Percentiles rank a stretch among this genome's conserved stretches.
Conservation (phyloP, 2,113 vertebrate species). For the Maccullochella peelii region DNA sequence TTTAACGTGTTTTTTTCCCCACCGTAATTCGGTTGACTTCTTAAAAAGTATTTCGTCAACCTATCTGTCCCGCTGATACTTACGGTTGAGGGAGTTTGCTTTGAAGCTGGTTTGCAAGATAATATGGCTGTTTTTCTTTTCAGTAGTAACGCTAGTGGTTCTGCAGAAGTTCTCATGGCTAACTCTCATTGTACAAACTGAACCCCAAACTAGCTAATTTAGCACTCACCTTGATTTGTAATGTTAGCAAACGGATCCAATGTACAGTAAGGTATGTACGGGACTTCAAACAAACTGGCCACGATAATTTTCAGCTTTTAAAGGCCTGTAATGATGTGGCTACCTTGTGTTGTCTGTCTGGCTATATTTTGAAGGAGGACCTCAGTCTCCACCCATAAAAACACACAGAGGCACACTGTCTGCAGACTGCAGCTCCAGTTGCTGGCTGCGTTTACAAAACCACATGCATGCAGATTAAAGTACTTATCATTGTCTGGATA, state of each 20-base stretch:
- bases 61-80: not conserved
- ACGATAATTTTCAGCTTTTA: not conserved
- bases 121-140: not conserved
- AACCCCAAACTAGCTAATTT: not conserved
- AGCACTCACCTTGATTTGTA: slow-evolving; percentile 53
- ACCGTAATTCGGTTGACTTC: no score
- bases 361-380: slow-evolving; percentile 53
- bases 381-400: slow-evolving; percentile 74
- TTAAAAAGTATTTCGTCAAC: no score
- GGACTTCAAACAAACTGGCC: not conserved
- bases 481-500: no score
- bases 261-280: fast-evolving
- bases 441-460: not conserved
- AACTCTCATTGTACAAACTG: slow-evolving; percentile 25
- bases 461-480: not conserved
- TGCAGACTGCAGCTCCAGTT: slow-evolving; percentile 22
- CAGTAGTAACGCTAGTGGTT: not conserved
- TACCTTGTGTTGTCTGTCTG: slow-evolving; percentile 32
- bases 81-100: not conserved
- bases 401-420: slow-evolving; percentile 42
- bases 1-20: not conserved
- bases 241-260: not conserved
- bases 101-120: not conserved
- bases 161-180: slow-evolving; percentile 45
- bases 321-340: not conserved